phyloP scores from a whole-genome alignment of 2,888 invertebrate species.

The Iselma pallidipennis region DNA sequence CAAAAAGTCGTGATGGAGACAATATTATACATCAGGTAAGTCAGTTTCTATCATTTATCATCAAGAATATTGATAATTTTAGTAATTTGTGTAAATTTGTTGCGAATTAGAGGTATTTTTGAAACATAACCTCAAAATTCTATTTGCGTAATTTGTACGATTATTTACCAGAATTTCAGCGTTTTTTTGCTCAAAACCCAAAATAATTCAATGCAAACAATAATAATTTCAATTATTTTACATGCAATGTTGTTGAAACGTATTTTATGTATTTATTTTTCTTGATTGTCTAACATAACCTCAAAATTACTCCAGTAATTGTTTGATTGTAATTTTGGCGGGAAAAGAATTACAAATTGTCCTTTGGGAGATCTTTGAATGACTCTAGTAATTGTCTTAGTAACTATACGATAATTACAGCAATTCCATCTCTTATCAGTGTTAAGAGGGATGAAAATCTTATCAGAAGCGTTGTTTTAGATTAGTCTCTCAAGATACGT shows the following conservation, averaged over 20 bases:
- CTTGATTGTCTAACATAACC: background rate
- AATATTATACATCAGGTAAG: slow-evolving; percentile 66
- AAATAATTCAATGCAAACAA: no score
- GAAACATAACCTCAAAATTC: slow-evolving; percentile 25
- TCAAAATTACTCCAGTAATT: background rate
- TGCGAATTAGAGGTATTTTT: background rate
- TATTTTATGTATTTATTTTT: no score
- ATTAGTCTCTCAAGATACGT: background rate
- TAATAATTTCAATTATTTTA: no score
- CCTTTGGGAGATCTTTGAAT: background rate
- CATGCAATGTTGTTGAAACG: no score
- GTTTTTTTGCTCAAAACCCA: no score
- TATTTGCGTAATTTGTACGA: background rate
- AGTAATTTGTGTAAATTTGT: background rate
- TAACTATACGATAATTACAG: background rate
- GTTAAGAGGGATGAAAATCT: background rate
- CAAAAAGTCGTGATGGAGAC: slow-evolving; percentile 53
- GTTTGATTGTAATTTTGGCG: background rate
- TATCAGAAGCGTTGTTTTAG: no score
- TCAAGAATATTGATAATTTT: background rate
- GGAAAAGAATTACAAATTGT: no score
- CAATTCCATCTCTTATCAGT: background rate
- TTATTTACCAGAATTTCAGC: background rate
- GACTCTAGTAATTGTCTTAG: background rate
- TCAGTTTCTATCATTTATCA: slow-evolving; percentile 7